Evolutionary conservation across 1,140 invertebrate genomes (phyloP), one percentile per base, ranked within the genome.

Genomic region (Heliconius nattereri): DNA sequence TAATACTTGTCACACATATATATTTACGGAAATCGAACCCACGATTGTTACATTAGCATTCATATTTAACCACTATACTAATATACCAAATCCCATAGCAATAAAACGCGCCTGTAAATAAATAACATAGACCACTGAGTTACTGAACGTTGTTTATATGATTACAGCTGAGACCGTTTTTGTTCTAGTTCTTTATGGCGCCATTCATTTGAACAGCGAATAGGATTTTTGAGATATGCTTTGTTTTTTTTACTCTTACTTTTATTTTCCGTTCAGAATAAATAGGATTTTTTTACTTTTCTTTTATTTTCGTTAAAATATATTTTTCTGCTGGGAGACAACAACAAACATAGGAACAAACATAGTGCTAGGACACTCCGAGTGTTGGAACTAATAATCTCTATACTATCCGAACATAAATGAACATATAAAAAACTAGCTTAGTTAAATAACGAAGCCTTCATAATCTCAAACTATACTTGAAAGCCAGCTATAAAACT

Each of bases 121-220:
- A 66, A 66, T 66, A 66, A 66, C 26, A 66, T 29, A n/a, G 26
- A 57, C 54, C 5, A 60, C 57, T 60, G 60, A 29, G 60, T 66
- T 66, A 66, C 60, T 66, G 60, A 26, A 23, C 26, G 60, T 66
- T 66, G 23, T 66, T 66, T 66, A 66, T 66, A 66, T 66, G 26
- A 66, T 66, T 29, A 66, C 60, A 66, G 60, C 60, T 29, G 60
- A 66, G 26, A 66, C 26, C 60, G 9, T 26, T 66, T 57, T 66
- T 66, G 13, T 66, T 66, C 26, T 66, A 66, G 13, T 66, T 66
- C 13, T 66, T 66, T 66, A 66, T 66, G 60, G 7, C 26, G 11
- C 60, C 26, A 66, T 66, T 66, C 60, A 66, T 66, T 66, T 66
- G 60, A n/a, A 66, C 60, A 26, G 60, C 1, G 60, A 16, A 66